Percentiles rank a stretch among this genome's conserved stretches.
Evolutionary conservation across 2,113 vertebrate species (phyloP).

Genomic region (Poecilia latipinna): DNA sequence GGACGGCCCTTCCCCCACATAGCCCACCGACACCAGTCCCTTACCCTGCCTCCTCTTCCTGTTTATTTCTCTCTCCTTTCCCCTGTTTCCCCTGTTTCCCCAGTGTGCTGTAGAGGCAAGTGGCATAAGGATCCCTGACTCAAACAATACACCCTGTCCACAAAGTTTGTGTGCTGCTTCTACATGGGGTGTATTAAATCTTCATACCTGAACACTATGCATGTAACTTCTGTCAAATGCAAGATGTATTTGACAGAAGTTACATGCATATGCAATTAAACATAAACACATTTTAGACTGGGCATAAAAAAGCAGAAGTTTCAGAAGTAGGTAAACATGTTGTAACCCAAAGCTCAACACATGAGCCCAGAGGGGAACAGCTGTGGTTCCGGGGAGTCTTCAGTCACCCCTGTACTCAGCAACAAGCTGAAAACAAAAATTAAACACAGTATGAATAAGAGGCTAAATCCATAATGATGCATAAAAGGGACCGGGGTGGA

Average conservation of each 20-base stretch:
- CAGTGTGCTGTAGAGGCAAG: slow-evolving; percentile 37
- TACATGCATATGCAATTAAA: not conserved
- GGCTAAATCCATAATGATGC: slow-evolving; percentile 32
- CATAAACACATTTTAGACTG: slow-evolving; percentile 13
- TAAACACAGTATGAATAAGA: slow-evolving; percentile 16
- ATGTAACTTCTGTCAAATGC: slow-evolving; percentile 16
- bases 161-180: slow-evolving; percentile 3
- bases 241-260: not conserved
- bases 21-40: slow-evolving; percentile 28
- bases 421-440: slow-evolving; percentile 65
- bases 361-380: slow-evolving; percentile 70
- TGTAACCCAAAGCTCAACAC: slow-evolving; percentile 73
- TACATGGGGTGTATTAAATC: not conserved
- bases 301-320: slow-evolving; percentile 73
- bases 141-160: slow-evolving; percentile 44
- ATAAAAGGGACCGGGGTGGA: not conserved
- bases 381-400: slow-evolving; percentile 78
- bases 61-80: slow-evolving; percentile 73
- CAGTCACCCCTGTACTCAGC: slow-evolving; percentile 59
- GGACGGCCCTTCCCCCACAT: slow-evolving; percentile 59
- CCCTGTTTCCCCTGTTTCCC: slow-evolving; percentile 64
- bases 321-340: slow-evolving; percentile 73
- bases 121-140: slow-evolving; percentile 45
- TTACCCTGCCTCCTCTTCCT: slow-evolving; percentile 71
- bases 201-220: not conserved